Evolutionary conservation across 2,113 vertebrate species (phyloP).

Genomic region (Rhagologus leucostigma): DNA sequence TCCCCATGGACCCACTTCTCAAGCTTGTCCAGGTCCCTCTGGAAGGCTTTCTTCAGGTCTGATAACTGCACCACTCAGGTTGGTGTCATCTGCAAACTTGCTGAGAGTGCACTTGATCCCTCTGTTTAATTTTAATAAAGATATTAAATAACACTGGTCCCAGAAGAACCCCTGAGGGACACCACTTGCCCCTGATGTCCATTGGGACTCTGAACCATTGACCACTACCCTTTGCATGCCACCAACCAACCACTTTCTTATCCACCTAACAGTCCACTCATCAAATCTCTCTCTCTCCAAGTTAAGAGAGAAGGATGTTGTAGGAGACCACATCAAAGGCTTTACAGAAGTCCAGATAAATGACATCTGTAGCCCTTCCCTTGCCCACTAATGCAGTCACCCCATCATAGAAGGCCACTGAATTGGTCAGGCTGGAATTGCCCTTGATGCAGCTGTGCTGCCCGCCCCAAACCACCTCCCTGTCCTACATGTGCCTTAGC

Average conservation of each 20-base stretch:
- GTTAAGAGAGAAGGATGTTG: background rate
- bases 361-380: background rate
- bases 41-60: background rate
- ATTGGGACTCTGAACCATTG: background rate
- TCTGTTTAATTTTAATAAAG: background rate
- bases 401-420: background rate
- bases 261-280: background rate
- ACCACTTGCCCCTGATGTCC: background rate
- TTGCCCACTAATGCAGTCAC: no score
- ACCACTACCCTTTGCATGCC: background rate
- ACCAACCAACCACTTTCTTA: background rate
- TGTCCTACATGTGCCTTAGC: background rate
- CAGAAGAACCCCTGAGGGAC: no score
- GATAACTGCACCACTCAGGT: background rate
- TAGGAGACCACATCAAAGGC: background rate
- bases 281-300: background rate
- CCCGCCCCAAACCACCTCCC: fast-evolving
- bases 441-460: background rate
- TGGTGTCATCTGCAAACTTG: background rate
- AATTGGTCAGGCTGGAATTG: background rate
- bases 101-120: background rate
- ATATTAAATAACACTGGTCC: background rate
- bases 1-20: background rate
- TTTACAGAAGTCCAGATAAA: background rate
- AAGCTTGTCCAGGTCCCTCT: background rate